Percentiles rank a stretch among this genome's conserved stretches.
These are phyloP conservation scores for Panthera leo DNA, from an alignment of 2,113 vertebrate genomes.

Conservation along the genomic window DNA sequence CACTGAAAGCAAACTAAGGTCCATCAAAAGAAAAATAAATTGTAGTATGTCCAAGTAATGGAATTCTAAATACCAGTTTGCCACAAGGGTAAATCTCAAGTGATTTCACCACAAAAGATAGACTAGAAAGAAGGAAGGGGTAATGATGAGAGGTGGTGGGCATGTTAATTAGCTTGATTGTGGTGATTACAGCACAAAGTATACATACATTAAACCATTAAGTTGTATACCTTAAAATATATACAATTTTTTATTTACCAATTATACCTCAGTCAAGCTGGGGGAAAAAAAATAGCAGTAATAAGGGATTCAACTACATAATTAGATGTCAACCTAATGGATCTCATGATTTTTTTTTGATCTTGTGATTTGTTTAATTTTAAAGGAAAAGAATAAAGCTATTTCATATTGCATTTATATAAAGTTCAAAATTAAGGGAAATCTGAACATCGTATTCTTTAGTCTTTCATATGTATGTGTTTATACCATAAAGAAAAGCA, in stretches of 20 bases:
- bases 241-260: not conserved
- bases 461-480: not conserved
- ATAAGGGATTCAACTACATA: not conserved
- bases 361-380: not conserved
- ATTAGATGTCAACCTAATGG: not conserved
- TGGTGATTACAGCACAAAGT: not conserved
- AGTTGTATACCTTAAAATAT: not conserved
- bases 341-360: not conserved
- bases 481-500: not conserved
- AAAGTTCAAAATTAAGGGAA: not conserved
- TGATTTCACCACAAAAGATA: not conserved
- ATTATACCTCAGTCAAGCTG: not conserved
- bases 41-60: not conserved
- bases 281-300: not conserved
- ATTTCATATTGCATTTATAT: not conserved
- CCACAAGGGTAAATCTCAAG: not conserved
- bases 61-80: not conserved
- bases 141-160: not conserved
- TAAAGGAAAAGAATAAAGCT: not conserved
- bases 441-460: not conserved
- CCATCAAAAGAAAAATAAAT: not conserved
- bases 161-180: not conserved
- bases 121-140: not conserved
- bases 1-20: not conserved
- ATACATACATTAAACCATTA: not conserved